These are phyloP conservation scores for Drosophila nikananu DNA, from an alignment of 1,140 invertebrate species.

Conservation along the genomic window DNA sequence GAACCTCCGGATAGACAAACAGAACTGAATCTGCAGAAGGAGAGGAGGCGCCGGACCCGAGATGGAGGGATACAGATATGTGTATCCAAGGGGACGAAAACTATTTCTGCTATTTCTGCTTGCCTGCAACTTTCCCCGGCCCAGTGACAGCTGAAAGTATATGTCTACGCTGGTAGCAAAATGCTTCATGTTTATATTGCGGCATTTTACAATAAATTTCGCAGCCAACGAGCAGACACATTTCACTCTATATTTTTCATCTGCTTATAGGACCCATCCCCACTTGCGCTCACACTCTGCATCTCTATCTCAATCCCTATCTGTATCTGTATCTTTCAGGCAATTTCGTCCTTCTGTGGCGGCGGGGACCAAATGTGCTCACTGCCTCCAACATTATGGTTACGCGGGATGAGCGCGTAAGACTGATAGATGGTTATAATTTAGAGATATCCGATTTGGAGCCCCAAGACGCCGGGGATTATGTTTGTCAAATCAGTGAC, in stretches of 20 bases:
- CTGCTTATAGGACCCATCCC: slow-evolving; percentile 23
- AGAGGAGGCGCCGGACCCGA: slow-evolving; percentile 32
- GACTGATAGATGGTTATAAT: slow-evolving; percentile 89
- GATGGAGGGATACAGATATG: slow-evolving; percentile 43
- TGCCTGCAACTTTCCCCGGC: slow-evolving; percentile 24
- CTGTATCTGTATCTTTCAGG: slow-evolving; percentile 85
- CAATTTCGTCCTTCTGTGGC: slow-evolving; percentile 88
- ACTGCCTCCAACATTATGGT: slow-evolving; percentile 90
- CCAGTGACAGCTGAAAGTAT: slow-evolving; percentile 63
- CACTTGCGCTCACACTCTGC: neutral
- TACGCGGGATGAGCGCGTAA: slow-evolving; percentile 88
- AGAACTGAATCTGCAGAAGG: slow-evolving; percentile 61
- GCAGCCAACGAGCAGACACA: slow-evolving; percentile 53
- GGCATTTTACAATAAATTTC: slow-evolving; percentile 77
- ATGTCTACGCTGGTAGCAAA: slow-evolving; percentile 48
- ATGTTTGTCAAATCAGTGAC: slow-evolving; percentile 90
- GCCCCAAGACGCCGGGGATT: slow-evolving; percentile 86
- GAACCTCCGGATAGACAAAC: slow-evolving; percentile 60
- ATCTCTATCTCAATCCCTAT: slow-evolving; percentile 14
- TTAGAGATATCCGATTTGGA: slow-evolving; percentile 89
- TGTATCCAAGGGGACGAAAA: slow-evolving; percentile 41
- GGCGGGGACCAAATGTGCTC: slow-evolving; percentile 88
- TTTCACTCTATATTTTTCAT: slow-evolving; percentile 47
- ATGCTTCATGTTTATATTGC: slow-evolving; percentile 73
- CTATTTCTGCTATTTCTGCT: slow-evolving; percentile 60